Percentiles rank a stretch among this genome's conserved stretches.
Conservation (phyloP, 2,888 invertebrate species). For the Brenthis ino region DNA sequence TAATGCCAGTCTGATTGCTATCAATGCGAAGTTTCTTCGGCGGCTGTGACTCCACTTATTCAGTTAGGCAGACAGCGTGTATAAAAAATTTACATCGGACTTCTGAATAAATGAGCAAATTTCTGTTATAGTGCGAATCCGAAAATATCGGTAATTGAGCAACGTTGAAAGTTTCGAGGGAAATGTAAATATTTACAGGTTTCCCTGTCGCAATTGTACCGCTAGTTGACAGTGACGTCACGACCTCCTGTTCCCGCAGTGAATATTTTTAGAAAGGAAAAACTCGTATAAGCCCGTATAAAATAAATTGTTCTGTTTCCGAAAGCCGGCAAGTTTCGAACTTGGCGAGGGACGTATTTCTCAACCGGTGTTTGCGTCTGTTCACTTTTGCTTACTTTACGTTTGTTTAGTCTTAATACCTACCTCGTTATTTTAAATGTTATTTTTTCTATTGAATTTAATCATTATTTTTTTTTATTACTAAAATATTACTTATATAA, state of each 20-base stretch:
- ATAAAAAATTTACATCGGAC: constrained; percentile 2
- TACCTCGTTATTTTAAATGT: constrained; percentile 6
- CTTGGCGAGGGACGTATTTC: constrained; percentile 39
- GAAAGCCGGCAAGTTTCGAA: constrained; percentile 50
- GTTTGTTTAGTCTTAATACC: constrained; percentile 16
- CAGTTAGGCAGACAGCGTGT: background rate
- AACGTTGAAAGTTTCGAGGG: constrained; percentile 39
- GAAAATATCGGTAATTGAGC: constrained; percentile 40
- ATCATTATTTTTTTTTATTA: no score
- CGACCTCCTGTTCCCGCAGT: constrained; percentile 31
- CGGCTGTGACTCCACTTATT: background rate
- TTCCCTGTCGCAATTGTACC: constrained; percentile 45
- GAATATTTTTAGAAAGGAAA: constrained; percentile 39
- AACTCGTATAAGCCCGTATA: constrained; percentile 48
- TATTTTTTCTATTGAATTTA: background rate
- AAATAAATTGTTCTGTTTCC: constrained; percentile 60
- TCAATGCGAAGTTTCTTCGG: background rate
- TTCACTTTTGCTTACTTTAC: constrained; percentile 37
- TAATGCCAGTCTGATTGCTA: background rate
- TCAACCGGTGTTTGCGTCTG: constrained; percentile 38
- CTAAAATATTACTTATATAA: no score
- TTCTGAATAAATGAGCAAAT: constrained; percentile 11
- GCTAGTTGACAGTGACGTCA: constrained; percentile 51
- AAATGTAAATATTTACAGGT: constrained; percentile 51
- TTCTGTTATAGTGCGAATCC: constrained; percentile 9